Evolutionary conservation across 2,113 vertebrate species (phyloP).

Genomic region (Saimiri boliviensis): DNA sequence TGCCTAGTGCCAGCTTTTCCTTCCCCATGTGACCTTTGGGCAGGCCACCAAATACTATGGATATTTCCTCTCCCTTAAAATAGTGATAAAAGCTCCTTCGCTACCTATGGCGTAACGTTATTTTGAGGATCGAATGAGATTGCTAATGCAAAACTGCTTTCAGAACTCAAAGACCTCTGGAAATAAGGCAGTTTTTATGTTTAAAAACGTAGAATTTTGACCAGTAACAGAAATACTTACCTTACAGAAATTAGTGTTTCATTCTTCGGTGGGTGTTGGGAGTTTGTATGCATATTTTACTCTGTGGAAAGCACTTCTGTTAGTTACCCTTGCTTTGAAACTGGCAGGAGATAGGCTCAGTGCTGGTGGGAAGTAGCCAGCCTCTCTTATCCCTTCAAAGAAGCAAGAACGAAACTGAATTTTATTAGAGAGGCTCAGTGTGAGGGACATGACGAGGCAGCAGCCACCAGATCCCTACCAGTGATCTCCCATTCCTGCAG

Average conservation of each 20-base stretch:
- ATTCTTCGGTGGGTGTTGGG: background rate
- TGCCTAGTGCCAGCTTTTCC: background rate
- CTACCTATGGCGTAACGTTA: background rate
- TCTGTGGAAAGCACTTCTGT: background rate
- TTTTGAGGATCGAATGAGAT: background rate
- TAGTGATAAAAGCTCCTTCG: background rate
- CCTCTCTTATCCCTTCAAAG: background rate
- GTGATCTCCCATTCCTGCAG: background rate
- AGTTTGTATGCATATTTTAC: background rate
- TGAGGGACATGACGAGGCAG: background rate
- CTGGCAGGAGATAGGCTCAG: background rate
- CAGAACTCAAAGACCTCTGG: background rate
- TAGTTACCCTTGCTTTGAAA: slow-evolving; percentile 32
- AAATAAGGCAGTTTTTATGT: background rate
- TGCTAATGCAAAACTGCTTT: background rate
- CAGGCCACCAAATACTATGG: background rate
- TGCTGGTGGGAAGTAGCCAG: background rate
- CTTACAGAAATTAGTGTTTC: background rate
- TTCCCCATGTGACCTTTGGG: fast-evolving
- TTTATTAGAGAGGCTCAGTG: background rate
- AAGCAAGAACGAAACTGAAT: background rate
- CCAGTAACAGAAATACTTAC: background rate
- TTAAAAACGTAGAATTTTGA: background rate
- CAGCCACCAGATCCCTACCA: background rate
- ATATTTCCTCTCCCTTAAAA: background rate